A percentile compares a stretch with the other conserved stretches of the same genome.
Evolutionary conservation across 2,113 vertebrate species (phyloP).

Genomic region (Phylloscopus trochilus): DNA sequence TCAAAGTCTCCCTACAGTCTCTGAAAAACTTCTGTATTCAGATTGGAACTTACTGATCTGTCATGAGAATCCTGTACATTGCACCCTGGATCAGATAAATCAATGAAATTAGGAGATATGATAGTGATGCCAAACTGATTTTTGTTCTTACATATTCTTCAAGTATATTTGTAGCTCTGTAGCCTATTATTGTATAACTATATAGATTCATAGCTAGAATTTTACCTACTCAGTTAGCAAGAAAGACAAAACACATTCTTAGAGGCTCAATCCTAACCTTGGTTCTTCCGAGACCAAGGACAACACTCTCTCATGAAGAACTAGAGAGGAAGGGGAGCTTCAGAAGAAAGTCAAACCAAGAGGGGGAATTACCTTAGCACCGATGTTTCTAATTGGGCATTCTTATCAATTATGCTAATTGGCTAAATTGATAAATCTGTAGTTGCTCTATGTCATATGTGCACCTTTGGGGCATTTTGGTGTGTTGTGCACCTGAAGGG

Average conservation of each 20-base stretch:
- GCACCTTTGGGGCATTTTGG: accelerated
- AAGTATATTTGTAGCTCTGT: not conserved
- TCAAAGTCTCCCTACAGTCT: not conserved
- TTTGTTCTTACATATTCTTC: not conserved
- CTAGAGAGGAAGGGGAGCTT: not conserved
- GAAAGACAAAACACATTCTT: not conserved
- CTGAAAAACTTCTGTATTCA: not conserved
- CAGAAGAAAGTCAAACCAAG: not conserved
- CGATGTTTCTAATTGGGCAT: not conserved
- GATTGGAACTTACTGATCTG: not conserved
- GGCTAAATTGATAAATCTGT: not conserved
- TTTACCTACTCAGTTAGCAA: not conserved
- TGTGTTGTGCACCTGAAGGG: not conserved
- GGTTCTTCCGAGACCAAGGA: not conserved
- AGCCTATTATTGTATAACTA: not conserved
- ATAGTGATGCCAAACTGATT: not conserved
- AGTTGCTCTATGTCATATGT: not conserved
- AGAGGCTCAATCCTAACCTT: not conserved
- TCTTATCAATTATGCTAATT: not conserved
- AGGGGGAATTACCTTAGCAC: not conserved
- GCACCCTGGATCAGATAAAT: not conserved
- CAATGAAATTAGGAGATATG: not conserved
- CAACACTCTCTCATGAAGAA: not conserved
- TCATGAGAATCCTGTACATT: not conserved
- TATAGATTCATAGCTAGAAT: not conserved